Percentiles rank a stretch among this genome's conserved stretches.
Conservation (phyloP, 2,888 invertebrate genomes). For the Machimus atricapillus region DNA sequence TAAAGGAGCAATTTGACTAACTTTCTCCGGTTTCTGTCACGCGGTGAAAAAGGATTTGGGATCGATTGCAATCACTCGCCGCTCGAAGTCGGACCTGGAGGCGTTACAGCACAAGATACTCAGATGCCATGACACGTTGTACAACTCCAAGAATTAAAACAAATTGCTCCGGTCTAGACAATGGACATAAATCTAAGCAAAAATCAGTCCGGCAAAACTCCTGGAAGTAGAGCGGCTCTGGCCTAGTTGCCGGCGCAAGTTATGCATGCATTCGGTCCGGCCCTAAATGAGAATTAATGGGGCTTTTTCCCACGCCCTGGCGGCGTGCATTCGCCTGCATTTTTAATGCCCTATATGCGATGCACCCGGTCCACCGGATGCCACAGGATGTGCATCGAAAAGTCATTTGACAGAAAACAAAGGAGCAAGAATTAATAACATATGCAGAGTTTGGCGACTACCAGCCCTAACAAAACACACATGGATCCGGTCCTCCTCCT, state of each 20-base stretch:
- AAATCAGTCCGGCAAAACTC: not conserved
- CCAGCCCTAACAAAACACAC: not conserved
- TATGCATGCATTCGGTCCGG: not conserved
- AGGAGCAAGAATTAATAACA: not conserved
- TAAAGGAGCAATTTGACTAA: conserved; percentile 10
- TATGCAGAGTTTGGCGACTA: not conserved
- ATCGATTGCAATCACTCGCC: not conserved
- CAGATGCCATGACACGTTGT: not conserved
- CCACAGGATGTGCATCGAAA: not conserved
- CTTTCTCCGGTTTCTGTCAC: not conserved
- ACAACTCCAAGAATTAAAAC: not conserved
- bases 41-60: not conserved
- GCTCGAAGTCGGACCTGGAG: not conserved
- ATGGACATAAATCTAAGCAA: not conserved
- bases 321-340: not conserved
- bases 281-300: not conserved
- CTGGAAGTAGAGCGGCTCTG: not conserved
- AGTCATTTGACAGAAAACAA: not conserved
- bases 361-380: not conserved
- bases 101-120: not conserved
- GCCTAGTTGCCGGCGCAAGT: not conserved
- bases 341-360: not conserved
- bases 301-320: not conserved
- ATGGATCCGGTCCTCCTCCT: not conserved
- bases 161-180: not conserved